These are phyloP conservation scores for Clanis bilineata DNA, from an alignment of 2,888 invertebrate genomes.

Conservation along the genomic window DNA sequence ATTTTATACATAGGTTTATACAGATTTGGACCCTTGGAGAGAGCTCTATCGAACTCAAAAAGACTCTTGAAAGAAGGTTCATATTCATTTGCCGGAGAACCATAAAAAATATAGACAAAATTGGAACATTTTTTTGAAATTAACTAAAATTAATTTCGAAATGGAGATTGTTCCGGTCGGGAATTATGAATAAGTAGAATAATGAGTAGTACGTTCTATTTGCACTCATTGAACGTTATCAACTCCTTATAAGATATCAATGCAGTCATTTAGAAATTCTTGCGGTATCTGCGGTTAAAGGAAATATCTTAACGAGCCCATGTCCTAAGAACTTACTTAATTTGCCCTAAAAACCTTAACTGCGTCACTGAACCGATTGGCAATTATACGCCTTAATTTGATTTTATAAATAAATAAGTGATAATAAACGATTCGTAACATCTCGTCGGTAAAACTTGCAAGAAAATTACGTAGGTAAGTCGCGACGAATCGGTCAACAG, in stretches of 20 bases:
- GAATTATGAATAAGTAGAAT: too few relatives aligned
- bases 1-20: too few relatives aligned
- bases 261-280: background rate
- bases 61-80: too few relatives aligned
- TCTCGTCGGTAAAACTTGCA: slow-evolving; percentile 11
- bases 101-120: too few relatives aligned
- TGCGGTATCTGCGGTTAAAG: background rate
- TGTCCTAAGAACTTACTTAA: slow-evolving; percentile 6
- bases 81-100: too few relatives aligned
- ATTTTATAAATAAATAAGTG: background rate
- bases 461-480: slow-evolving; percentile 19
- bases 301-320: slow-evolving; percentile 10
- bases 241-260: background rate
- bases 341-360: background rate
- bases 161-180: too few relatives aligned
- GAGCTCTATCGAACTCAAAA: too few relatives aligned
- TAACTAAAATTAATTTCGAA: too few relatives aligned
- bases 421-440: slow-evolving; percentile 9
- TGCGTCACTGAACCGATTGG: background rate
- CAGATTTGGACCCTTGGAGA: too few relatives aligned
- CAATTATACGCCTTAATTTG: background rate
- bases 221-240: background rate
- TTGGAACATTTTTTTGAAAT: too few relatives aligned
- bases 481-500: slow-evolving; percentile 16
- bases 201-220: background rate